Evolutionary conservation across 2,113 vertebrate genomes (phyloP), one percentile per base, ranked within the genome.

Genomic region (Forbesichthys papilliferus): DNA sequence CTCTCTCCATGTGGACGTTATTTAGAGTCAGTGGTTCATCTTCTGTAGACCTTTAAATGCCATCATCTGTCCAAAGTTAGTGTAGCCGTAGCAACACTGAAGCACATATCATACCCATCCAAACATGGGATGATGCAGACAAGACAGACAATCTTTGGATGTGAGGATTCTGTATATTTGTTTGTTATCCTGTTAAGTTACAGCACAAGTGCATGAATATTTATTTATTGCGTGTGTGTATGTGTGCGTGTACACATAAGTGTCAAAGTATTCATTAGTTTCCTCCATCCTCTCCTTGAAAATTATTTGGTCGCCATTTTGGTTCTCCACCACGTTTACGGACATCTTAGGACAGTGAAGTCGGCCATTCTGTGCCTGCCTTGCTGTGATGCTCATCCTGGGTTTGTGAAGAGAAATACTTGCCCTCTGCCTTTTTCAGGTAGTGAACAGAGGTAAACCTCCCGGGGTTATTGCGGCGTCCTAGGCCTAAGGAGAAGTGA

Each of bases 121-220:
- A 36, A 60, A 59, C 62, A 59, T 77, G 48, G 13, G 52, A n/a
- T n/a, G 6, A n/a, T n/a, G 6, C 7, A 54, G 52, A 5, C 13
- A 14, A 14, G 52, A 79, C 73, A 77, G 65, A 68, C 48, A 62
- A 48, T 87, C 73, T 80, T 85, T 84, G 82, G 77, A 77, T 74
- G 85, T 71, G 68, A 72, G 64, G 66, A 61, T 70, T 79, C 56
- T 74, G 74, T 6, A 42, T 42, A 46, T 61, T 83, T 74, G 62
- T 77, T 62, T 73, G 81, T 77, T 70, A 48, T 51, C 65, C 68
- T 66, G 74, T 62, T 77, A 52, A 53, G 52, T 80, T 74, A 73
- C 68, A 75, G 55, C 60, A 42, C 64, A 52, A 63, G 18, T 63
- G 64, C 55, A 13, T 58, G 14, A 67, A 54, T 66, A 55, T 67